Base-by-base conservation (phyloP, 2,888 invertebrate genomes). In the Timema cristinae region DNA sequence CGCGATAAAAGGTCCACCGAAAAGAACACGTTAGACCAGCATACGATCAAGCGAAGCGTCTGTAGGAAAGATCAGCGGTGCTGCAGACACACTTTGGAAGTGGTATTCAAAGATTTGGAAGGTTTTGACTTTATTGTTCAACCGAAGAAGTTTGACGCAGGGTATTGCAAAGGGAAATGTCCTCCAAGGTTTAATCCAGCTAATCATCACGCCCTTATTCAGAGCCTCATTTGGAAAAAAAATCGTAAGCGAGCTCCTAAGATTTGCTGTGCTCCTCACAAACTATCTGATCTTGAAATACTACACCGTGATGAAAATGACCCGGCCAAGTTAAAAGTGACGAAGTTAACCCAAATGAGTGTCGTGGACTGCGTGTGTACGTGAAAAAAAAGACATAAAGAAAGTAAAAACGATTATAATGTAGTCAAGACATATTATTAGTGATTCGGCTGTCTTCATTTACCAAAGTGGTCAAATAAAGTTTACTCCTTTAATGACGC, bases 291-390 rank as follows among this genome's bases (percentile, higher is more conserved):
- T 72, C 81, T 91, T 71, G 87, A 90, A 78, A 86, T 91, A 72
- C 81, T 91, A 51, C 87, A 90, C 78, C 85, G 89, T 61, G 88
- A 89, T 78, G 89, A 88, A 76, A 84, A 87, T 74, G 85, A 89
- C 76, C 83, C 84, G 49, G 85, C 84, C 52, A 87, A 87, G 79
- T 81, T 91, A 66, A 87, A 88, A 78, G 86, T 90, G 63, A 87
- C 89, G 69, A 87, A 86, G 71, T 90, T 90, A 90, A 87, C 87
- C 77, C 88, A 91, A 77, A 90, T 90, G 87, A 85, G 86, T 77
- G 90, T 91, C 63, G 81, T 88, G 71, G 90, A 91, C 80, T 91
- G 91, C 81, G 90, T 90, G 73, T 91, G 91, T 81, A 88, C 89
- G 77, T 90, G 85, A 70, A 61, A 32, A 32, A 32, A 13, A 4